Evolutionary conservation across 23 tunicate genomes (phyloP), one percentile per base, ranked within the genome.

Genomic region (Trididemnum miniatum): DNA sequence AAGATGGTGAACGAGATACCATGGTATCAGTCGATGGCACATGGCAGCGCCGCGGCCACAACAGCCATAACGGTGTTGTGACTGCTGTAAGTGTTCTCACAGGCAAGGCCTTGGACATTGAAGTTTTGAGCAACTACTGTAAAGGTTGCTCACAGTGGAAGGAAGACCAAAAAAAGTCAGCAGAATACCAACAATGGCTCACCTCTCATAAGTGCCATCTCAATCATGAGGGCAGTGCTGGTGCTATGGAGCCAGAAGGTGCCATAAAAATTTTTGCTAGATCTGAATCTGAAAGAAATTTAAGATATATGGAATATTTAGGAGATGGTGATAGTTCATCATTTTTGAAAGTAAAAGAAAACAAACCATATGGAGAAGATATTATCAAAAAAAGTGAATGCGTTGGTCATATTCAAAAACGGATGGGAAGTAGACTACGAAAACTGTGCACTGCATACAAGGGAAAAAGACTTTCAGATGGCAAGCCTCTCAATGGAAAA

Each of bases 401-500:
- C 27, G 23, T 62, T 62, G 69, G 69, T 24, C 69, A 62, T 23
- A 23, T 62, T 62, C 69, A 62, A 23, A 62, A 62, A 62, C 69
- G 69, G 7, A 27, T 62, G 12, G 69, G 27, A 15, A 24, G 5
- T 4, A 23, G n/a, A 62, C 23, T 62, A 23, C 24, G 28, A 62
- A 62, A 62, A 62, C 4, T 62, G 27, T 62, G 69, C 69, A 62
- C 20, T 5, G 27, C 20, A 62, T 62, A 62, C 23, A 20, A 62
- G 23, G 69, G 69, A 62, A 62, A 62, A 62, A 62, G n/a, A 62
- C 69, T 62, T 20, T 23, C 27, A 4, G 69, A 62, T 62, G 69
- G 69, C 20, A 62, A 62, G 23, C 69, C 69, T 18, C 69, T 62
- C 20, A 62, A 24, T 62, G 69, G 69, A 62, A 62, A 62, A 62